phyloP scores from a whole-genome alignment of 2,113 vertebrate genomes.

The Sardina pilchardus region DNA sequence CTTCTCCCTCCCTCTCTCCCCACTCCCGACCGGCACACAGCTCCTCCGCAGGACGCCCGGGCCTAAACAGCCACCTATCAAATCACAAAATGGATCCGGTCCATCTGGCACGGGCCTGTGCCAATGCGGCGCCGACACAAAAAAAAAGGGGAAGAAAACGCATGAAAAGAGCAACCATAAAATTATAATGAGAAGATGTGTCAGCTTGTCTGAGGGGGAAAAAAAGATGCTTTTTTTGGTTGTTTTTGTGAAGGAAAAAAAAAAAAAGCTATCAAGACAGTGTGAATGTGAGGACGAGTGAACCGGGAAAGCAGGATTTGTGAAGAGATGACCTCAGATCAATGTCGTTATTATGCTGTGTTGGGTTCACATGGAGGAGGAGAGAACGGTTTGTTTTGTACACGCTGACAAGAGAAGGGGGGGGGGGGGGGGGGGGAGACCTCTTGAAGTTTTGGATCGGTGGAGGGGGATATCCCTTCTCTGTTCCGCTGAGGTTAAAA shows the following conservation, averaged over 20 bases:
- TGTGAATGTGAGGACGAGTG: neutral
- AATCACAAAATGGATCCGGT: slow-evolving; percentile 82
- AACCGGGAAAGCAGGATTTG: neutral
- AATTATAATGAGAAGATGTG: neutral
- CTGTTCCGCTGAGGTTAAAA: too few relatives aligned
- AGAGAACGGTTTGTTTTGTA: neutral
- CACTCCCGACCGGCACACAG: slow-evolving; percentile 73
- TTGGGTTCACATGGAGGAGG: neutral
- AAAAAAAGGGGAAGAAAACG: too few relatives aligned
- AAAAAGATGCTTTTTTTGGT: neutral
- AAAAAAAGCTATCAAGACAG: slow-evolving; percentile 33
- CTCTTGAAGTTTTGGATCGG: neutral
- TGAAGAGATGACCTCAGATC: neutral
- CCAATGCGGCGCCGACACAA: slow-evolving; percentile 65
- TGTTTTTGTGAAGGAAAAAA: slow-evolving; percentile 44
- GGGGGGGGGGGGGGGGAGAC: too few relatives aligned
- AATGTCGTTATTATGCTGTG: neutral
- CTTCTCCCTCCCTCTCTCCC: neutral
- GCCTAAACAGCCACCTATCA: slow-evolving; percentile 81
- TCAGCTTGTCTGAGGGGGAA: neutral
- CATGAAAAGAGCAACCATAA: neutral
- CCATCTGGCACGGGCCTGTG: slow-evolving; percentile 79
- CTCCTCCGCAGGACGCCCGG: slow-evolving; percentile 77
- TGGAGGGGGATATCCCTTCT: neutral
- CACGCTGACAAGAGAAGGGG: neutral